These are phyloP conservation scores for Melanotaenia pygmaea DNA, from an alignment of 2,797 vertebrate genomes.

Conservation along the genomic window DNA sequence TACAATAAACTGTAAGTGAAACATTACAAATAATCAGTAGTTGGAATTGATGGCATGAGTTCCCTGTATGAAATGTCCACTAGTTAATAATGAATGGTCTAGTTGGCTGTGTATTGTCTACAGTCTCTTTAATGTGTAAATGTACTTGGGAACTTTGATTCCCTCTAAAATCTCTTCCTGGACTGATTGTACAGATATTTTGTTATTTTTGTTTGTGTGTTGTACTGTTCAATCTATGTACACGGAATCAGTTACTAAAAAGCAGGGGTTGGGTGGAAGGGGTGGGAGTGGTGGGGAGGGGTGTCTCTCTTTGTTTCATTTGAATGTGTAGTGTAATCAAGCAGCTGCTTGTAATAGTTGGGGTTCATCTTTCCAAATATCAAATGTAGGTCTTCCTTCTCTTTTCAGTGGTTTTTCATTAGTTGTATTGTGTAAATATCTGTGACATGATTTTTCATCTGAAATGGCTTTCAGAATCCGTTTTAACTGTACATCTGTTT, in stretches of 20 bases:
- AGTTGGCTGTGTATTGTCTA: constrained; percentile 67
- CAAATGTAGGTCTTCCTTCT: constrained; percentile 75
- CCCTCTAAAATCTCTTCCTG: constrained; percentile 59
- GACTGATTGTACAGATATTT: constrained; percentile 70
- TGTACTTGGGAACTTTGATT: constrained; percentile 62
- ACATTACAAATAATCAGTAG: constrained; percentile 50
- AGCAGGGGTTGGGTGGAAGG: constrained; percentile 27
- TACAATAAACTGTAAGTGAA: constrained; percentile 52
- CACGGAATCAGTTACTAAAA: constrained; percentile 51
- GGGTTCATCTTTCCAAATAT: constrained; percentile 67
- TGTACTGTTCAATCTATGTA: constrained; percentile 65
- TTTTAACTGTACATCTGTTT: constrained; percentile 68
- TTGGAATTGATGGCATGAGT: constrained; percentile 69
- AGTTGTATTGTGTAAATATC: constrained; percentile 66
- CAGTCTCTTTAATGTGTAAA: constrained; percentile 73
- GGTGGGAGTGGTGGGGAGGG: constrained; percentile 15
- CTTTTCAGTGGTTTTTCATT: constrained; percentile 69
- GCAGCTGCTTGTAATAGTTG: constrained; percentile 62
- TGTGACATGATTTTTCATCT: constrained; percentile 55
- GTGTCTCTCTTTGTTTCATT: constrained; percentile 69
- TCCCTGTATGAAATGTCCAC: constrained; percentile 66
- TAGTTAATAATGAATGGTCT: constrained; percentile 67
- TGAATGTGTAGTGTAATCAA: constrained; percentile 72
- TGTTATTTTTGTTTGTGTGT: constrained; percentile 70
- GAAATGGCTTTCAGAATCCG: constrained; percentile 55